Conservation (phyloP, 2,113 vertebrate species). For the Stigmatopora argus region DNA sequence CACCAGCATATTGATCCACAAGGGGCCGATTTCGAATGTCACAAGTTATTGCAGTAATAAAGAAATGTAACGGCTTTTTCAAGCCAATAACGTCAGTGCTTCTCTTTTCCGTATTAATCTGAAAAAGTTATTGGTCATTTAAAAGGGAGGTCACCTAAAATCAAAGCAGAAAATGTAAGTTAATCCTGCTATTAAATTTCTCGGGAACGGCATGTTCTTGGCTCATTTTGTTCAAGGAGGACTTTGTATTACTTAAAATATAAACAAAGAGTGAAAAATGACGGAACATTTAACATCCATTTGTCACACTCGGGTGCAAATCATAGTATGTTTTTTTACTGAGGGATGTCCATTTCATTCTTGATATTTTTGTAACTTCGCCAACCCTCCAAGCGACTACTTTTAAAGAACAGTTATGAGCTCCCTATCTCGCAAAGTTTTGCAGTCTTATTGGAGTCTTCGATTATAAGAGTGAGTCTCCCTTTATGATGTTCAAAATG, state of each 20-base stretch:
- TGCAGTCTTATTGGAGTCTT: too few species aligned
- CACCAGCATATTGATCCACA: neutral
- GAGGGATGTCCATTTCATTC: too few species aligned
- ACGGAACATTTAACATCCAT: neutral
- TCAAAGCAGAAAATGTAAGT: neutral
- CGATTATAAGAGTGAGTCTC: too few species aligned
- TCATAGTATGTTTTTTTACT: neutral
- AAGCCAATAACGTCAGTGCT: neutral
- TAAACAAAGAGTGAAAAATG: neutral
- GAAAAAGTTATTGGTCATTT: neutral
- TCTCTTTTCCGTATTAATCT: neutral
- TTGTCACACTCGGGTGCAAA: neutral
- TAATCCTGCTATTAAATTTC: neutral
- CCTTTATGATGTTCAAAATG: too few species aligned
- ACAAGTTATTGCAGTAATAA: constrained; percentile 1
- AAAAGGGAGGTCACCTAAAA: neutral
- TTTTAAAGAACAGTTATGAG: neutral
- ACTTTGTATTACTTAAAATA: neutral
- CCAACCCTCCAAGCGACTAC: neutral
- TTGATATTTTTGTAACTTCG: neutral
- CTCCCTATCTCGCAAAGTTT: too few species aligned
- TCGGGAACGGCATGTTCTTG: neutral
- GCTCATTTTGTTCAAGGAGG: neutral
- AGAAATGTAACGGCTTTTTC: neutral
- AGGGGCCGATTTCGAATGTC: neutral